Evolutionary conservation across 30 jellyfish, hydroid and myxozoan species (phyloP), one percentile per base, ranked within the genome.

Genomic region (Calvadosia cruxmelitensis): DNA sequence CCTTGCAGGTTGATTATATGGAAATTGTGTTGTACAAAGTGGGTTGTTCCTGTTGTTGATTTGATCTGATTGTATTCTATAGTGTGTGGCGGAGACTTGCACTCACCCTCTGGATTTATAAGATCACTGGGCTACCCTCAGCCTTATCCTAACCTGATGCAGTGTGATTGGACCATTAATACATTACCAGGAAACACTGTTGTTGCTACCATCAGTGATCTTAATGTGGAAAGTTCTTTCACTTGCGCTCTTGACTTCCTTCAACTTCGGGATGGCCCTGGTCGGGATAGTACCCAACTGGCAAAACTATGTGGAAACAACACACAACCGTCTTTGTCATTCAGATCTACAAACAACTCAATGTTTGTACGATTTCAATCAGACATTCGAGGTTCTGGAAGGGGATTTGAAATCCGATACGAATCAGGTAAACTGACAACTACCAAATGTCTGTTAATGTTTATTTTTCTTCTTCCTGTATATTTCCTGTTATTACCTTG

Each of bases 81-180:
- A 72, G 95, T 68, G 12, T 85, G 95, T 48, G 95, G 95, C 12
- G 95, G 95, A 50, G 66, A 48, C 66, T 63, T 85, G 70, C 78
- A 72, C n/a, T 64, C 66, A 23, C 30, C 77, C 0, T 65, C 83
- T 25, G 95, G 95, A 1, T 76, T 73, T 52, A 78, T 85, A 20
- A 71, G 75, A 12, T 77, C 93, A 0, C 93, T 92, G 15, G 49
- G 49, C 75, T 85, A 85, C 72, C 95, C 95, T 12, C 66, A 29
- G 20, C 74, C 78, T 0, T 84, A 84, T 82, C 63, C 67, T n/a
- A 68, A 82, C 69, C 16, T 31, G 5, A 72, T 78, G 49, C 66
- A 34, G 3, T 84, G 95, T 76, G 78, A 29, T 3, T 84, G 95
- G 95, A 49, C 35, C 29, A 76, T 84, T 70, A 72, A 33, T 15